Evolutionary conservation across 1,140 invertebrate species (phyloP).

Genomic region (Pinna nobilis): DNA sequence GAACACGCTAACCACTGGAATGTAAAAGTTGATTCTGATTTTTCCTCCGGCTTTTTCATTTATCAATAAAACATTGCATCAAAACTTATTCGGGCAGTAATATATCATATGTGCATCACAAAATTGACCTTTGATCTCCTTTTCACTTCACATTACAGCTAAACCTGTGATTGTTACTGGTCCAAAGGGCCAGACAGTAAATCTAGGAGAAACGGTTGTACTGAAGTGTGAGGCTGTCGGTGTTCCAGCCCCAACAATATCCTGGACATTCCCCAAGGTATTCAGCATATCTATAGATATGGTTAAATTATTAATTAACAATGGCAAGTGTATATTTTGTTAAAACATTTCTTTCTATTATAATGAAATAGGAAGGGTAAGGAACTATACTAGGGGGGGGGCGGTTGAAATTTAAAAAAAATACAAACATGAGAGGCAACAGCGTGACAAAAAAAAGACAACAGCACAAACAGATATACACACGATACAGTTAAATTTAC

Average conservation of each 20-base stretch:
- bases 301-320: no score
- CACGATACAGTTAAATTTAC: no score
- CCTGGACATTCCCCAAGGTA: constrained; percentile 36
- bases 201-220: constrained; percentile 7
- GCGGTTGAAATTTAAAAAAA: no score
- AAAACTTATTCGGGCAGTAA: neutral
- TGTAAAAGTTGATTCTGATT: neutral
- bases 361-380: no score
- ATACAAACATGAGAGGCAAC: no score
- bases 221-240: constrained; percentile 22
- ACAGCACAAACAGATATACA: no score
- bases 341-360: no score
- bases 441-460: no score
- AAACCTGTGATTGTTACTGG: constrained; percentile 30
- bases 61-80: neutral
- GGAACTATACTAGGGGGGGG: no score
- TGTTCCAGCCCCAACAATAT: neutral
- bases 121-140: neutral
- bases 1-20: no score
- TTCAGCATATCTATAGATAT: neutral
- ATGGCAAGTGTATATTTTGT: no score
- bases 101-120: neutral
- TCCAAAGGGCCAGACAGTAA: constrained; percentile 14
- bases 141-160: neutral
- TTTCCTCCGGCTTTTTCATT: neutral